Percentiles rank a stretch among this genome's conserved stretches.
These are phyloP conservation scores for Apocrypta bakeri DNA, from an alignment of 1,140 invertebrate species.

Conservation along the genomic window DNA sequence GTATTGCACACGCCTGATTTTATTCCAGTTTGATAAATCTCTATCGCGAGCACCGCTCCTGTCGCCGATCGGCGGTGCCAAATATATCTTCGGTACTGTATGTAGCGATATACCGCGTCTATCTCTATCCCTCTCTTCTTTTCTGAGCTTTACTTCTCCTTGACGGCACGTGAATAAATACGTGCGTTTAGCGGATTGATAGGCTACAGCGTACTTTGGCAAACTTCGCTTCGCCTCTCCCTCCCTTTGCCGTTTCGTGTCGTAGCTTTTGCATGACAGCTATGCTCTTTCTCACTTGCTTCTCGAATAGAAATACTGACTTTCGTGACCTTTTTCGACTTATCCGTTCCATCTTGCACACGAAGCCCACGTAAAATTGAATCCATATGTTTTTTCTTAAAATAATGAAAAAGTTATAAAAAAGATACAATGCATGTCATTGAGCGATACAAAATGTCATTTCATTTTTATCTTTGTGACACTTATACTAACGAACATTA, in stretches of 20 bases:
- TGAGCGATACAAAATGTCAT: too few species aligned
- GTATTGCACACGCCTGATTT: conserved; percentile 1
- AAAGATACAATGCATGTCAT: too few species aligned
- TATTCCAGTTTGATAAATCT: conserved; percentile 51
- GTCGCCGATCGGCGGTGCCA: conserved; percentile 50
- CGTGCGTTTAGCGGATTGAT: conserved; percentile 64
- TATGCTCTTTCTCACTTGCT: neutral
- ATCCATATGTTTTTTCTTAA: too few species aligned
- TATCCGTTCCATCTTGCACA: too few species aligned
- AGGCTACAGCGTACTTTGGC: conserved; percentile 66
- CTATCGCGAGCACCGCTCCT: conserved; percentile 2
- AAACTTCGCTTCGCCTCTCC: conserved; percentile 45
- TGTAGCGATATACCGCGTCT: conserved; percentile 29
- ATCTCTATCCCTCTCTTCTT: neutral
- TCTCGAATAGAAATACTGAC: conserved; percentile 41
- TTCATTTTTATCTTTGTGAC: neutral
- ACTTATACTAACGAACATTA: conserved; percentile 50
- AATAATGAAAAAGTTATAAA: too few species aligned
- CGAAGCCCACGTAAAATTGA: too few species aligned
- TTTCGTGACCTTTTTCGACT: neutral
- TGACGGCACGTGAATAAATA: conserved; percentile 60
- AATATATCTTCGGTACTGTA: conserved; percentile 58
- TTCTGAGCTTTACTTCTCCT: neutral
- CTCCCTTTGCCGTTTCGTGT: neutral
- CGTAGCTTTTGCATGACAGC: conserved; percentile 47